Conservation (phyloP, 2,113 vertebrate species). For the Microcebus ravelobensis region DNA sequence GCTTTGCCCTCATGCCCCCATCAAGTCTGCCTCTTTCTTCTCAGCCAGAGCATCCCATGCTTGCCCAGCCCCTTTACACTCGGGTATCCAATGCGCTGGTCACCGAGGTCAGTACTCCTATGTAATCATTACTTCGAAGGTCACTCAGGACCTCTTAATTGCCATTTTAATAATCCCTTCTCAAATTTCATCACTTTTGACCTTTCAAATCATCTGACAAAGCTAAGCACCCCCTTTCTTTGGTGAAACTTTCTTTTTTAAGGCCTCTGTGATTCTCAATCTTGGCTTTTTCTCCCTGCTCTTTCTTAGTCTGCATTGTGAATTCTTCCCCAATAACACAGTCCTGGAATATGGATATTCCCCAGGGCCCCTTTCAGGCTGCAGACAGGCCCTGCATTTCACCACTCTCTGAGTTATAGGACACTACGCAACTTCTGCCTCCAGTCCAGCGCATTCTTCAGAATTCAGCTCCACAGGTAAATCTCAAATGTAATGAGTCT, state of each 20-base stretch:
- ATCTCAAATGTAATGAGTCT: not conserved
- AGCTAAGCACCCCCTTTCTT: not conserved
- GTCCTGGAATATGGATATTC: not conserved
- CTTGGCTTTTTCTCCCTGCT: not conserved
- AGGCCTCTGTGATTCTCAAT: not conserved
- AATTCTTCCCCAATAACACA: not conserved
- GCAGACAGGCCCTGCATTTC: not conserved
- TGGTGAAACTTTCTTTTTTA: not conserved
- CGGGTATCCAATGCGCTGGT: fast-evolving
- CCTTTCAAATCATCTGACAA: slow-evolving; percentile 47
- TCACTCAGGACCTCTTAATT: slow-evolving; percentile 24
- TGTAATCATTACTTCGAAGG: slow-evolving; percentile 1
- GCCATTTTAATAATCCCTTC: slow-evolving; percentile 32
- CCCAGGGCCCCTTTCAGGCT: not conserved
- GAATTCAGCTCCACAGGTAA: not conserved
- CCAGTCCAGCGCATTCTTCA: not conserved
- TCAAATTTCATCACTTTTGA: slow-evolving; percentile 38
- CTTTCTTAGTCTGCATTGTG: not conserved
- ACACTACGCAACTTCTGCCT: not conserved
- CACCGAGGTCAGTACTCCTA: not conserved
- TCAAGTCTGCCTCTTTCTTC: not conserved
- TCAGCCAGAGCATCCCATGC: not conserved
- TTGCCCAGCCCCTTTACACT: not conserved
- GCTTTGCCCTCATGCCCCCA: not conserved
- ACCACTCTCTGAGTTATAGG: not conserved